Conservation (phyloP, 2,113 vertebrate species). For the Alethe castanea region DNA sequence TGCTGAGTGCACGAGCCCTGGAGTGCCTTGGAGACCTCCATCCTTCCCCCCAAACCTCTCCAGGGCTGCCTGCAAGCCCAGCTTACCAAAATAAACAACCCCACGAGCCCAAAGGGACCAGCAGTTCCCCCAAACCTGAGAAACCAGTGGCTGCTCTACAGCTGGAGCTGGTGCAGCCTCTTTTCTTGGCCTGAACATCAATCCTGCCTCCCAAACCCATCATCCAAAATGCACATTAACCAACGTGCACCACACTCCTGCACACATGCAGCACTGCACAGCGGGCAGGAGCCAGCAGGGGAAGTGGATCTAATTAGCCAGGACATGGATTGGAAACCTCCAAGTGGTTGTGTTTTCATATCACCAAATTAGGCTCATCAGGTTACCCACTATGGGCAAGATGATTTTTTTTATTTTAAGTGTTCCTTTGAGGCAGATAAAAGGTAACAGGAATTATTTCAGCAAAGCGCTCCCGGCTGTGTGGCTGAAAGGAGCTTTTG, state of each 20-base stretch:
- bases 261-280: not conserved
- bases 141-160: not conserved
- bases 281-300: not conserved
- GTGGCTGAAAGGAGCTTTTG: not conserved
- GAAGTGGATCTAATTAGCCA: constrained; percentile 7
- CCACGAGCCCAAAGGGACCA: not conserved
- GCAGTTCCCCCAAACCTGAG: rapidly evolving
- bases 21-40: not conserved
- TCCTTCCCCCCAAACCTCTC: not conserved
- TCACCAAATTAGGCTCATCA: constrained; percentile 37
- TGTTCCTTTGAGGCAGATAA: constrained; percentile 33
- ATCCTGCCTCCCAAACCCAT: not conserved
- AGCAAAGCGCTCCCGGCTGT: not conserved
- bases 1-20: not conserved
- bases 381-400: not conserved
- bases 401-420: constrained; percentile 33
- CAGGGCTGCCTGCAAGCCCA: not conserved
- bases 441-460: constrained; percentile 22
- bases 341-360: constrained; percentile 7
- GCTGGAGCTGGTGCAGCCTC: not conserved
- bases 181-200: not conserved
- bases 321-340: not conserved
- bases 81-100: not conserved
- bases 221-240: not conserved
- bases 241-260: not conserved